A percentile compares a stretch with the other conserved stretches of the same genome.
Evolutionary conservation across 2,888 invertebrate species (phyloP).

Genomic region (Uropetala carovei): DNA sequence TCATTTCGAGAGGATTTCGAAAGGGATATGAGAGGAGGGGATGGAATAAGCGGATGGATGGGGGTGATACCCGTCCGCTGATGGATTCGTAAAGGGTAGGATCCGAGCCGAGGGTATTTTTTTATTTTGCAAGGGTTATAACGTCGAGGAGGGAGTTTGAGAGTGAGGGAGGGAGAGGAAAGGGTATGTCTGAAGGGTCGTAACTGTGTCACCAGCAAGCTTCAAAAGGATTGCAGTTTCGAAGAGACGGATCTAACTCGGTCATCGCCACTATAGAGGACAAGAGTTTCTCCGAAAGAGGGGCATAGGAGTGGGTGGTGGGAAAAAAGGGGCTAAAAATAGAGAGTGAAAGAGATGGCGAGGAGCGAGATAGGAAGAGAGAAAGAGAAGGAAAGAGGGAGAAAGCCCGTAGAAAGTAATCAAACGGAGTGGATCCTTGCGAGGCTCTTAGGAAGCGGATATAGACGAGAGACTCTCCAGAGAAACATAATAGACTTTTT

Average conservation of each 20-base stretch:
- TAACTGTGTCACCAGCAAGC: conserved; percentile 59
- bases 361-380: not conserved
- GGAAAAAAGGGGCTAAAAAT: conserved; percentile 19
- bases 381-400: not conserved
- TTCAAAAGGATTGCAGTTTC: conserved; percentile 43
- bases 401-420: conserved; percentile 44
- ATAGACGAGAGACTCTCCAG: conserved; percentile 31
- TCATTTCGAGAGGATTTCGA: conserved; percentile 25
- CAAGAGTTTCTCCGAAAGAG: conserved; percentile 8
- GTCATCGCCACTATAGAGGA: conserved; percentile 37
- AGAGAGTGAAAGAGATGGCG: conserved; percentile 16
- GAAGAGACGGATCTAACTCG: conserved; percentile 52
- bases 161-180: not conserved
- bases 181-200: conserved; percentile 11
- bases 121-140: too few species aligned
- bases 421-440: conserved; percentile 56
- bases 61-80: not conserved
- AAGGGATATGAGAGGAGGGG: not conserved
- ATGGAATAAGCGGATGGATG: not conserved
- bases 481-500: conserved; percentile 33
- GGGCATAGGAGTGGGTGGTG: conserved; percentile 4
- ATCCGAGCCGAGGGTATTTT: conserved; percentile 6
- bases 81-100: not conserved
- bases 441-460: conserved; percentile 31
- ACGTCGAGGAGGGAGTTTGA: not conserved